Base-by-base conservation (phyloP, 2,888 invertebrate species). In the Folsomia candida region DNA sequence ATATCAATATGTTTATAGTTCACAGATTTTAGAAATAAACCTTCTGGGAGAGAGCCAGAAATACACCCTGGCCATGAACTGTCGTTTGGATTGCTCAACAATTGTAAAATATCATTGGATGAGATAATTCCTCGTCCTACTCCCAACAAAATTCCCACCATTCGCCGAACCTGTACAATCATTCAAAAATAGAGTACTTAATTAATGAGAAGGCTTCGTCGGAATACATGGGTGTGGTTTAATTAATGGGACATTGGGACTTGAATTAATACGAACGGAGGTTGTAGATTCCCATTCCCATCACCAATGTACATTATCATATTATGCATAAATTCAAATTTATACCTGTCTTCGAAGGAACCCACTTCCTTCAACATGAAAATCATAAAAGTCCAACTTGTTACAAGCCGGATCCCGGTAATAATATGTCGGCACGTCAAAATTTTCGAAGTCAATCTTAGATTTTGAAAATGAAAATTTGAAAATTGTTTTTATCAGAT, bases 361-460 rank as follows among this genome's bases (percentile, higher is more conserved):
- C 60, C 79, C 78, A 69, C 75, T 77, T 54, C 79, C 76, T 70
- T 77, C 77, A 26, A 79, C 59, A 59, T 72, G 68, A 57, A 79
- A 75, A n/a, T 70, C 73, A 24, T 78, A 79, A 51, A 71, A 74
- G 26, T 78, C 73, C 6, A 74, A 67, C 29, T 70, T 62, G 9
- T 63, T 67, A 11, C 25, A 29, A 1, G 27, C n/a, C 1, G 29
- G 63, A 66, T 76, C 73, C 59, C 61, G 20, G 47, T 27, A 64
- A 24, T 64, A 68, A 57, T 64, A 70, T n/a, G 62, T 37, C n/a
- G 24, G 20, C 11, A 28, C 2, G 2, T 67, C 54, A 9, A 28
- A 18, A 29, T 25, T 20, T n/a, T 51, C 25, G 18, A 27, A 57
- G 37, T n/a, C 27, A 24, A 51, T 63, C 29, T 18, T 37, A 20